Evolutionary conservation across 1,140 invertebrate genomes (phyloP).

Genomic region (Drosophila truncata): DNA sequence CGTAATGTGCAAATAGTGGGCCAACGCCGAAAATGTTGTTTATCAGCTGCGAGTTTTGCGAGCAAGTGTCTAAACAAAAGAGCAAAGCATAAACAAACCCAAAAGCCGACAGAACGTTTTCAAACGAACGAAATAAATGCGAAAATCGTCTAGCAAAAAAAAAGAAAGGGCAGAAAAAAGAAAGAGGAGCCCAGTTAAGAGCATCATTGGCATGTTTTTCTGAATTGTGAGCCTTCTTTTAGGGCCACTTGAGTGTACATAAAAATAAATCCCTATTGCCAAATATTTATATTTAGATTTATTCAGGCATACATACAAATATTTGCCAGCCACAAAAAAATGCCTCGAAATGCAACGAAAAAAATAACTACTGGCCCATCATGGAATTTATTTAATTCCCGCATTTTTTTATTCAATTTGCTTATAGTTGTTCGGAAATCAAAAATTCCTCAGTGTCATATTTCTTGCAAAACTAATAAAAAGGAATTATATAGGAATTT

Average conservation of each 20-base stretch:
- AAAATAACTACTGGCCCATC: background rate
- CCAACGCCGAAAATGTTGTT: slow-evolving; percentile 34
- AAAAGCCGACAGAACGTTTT: slow-evolving; percentile 2
- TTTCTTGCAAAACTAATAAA: slow-evolving; percentile 9
- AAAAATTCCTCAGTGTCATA: slow-evolving; percentile 15
- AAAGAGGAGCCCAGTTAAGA: background rate
- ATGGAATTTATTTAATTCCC: background rate
- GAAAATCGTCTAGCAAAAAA: background rate
- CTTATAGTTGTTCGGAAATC: background rate
- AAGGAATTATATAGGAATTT: background rate
- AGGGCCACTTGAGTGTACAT: background rate
- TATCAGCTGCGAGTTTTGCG: slow-evolving; percentile 35
- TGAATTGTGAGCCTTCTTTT: background rate
- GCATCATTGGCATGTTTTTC: slow-evolving; percentile 5
- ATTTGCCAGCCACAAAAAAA: background rate
- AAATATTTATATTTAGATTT: background rate
- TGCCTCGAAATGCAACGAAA: background rate
- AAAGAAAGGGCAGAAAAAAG: background rate
- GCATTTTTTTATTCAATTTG: slow-evolving; percentile 5
- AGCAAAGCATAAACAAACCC: slow-evolving; percentile 40
- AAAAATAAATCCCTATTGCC: background rate
- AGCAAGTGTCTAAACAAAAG: slow-evolving; percentile 54
- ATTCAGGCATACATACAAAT: background rate
- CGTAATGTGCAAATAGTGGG: slow-evolving; percentile 55
- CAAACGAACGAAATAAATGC: background rate